Base-by-base conservation (phyloP, 2,888 invertebrate species). In the Arge pagana region DNA sequence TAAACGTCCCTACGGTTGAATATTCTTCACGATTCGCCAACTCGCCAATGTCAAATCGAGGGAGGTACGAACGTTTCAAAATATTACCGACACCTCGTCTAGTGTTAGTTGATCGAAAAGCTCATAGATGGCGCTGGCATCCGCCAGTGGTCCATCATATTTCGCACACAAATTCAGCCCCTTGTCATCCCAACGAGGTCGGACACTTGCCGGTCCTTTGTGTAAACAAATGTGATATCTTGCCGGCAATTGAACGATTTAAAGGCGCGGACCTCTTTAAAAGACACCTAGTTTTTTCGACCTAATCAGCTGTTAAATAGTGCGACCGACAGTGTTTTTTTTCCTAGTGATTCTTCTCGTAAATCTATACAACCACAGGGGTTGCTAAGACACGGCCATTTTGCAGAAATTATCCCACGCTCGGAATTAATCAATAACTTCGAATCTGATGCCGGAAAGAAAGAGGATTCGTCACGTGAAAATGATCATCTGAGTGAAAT, bases 401-500 rank as follows among this genome's bases (percentile, higher is more conserved):
- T 45, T 45, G 43, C 43, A 45, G 33, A 45, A 23, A 45, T 45
- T 33, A 45, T 45, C 43, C 33, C 43, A 21, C 43, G 33, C 43
- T 33, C 15, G 8, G 23, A 33, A 10, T 8, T 45, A 33, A 45
- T 45, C 33, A 33, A 45, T 45, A 45, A 45, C 24, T 40, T 40
- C 26, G 15, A 11, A 26, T 24, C 26, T 19, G 18, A 16, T 8
- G 16, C 33, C 26, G 10, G 24, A 40, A 23, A 40, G 15, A 24
- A 40, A 10, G 26, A 10, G 16, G 10, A 16, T 6, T 40, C 15
- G 42, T n/a, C n/a, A n/a, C n/a, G n/a, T 18, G 30, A 42, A n/a
- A 6, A 42, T 42, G 42, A 30, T 18, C 42, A 10, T 28, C 5
- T 42, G 52, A 60, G 43, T 56, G 62, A 58, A 42, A 65, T 64